A percentile compares a stretch with the other conserved stretches of the same genome.
Evolutionary conservation across 2,888 invertebrate genomes (phyloP).

Genomic region (Carpatolechia fugitivella): DNA sequence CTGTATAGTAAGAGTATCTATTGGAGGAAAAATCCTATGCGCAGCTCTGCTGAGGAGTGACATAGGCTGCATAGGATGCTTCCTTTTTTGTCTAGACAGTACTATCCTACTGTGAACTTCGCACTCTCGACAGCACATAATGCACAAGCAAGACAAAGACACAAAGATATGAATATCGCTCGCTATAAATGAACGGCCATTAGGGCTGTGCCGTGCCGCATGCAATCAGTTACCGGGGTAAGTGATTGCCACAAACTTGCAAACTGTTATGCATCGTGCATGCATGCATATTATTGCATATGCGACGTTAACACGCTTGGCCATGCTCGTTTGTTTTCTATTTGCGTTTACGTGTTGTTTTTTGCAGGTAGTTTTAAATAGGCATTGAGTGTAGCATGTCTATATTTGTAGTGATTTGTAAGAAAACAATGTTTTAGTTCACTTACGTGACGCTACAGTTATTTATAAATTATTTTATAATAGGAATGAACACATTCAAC

Average conservation of each 20-base stretch:
- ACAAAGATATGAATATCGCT: constrained; percentile 21
- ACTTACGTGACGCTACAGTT: no score
- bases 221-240: constrained; percentile 58
- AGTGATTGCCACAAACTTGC: constrained; percentile 48
- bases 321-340: constrained; percentile 16
- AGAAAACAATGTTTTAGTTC: no score
- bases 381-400: no score
- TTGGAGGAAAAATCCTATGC: no score
- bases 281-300: constrained; percentile 21
- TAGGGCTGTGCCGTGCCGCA: constrained; percentile 50
- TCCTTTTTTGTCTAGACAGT: not conserved
- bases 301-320: constrained; percentile 5
- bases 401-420: no score
- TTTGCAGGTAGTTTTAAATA: not conserved
- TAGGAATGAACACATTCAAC: no score
- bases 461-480: no score
- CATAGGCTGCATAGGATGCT: no score
- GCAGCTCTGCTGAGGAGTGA: no score
- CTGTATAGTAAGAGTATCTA: no score
- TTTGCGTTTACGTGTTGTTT: constrained; percentile 8
- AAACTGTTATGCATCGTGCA: constrained; percentile 18
- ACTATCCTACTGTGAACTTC: not conserved
- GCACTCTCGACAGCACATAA: constrained; percentile 11
- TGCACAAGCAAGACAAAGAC: constrained; percentile 21
- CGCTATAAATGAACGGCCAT: constrained; percentile 50